These are phyloP conservation scores for Epinephelus malabaricus DNA, from an alignment of 2,797 vertebrate genomes.

Conservation along the genomic window DNA sequence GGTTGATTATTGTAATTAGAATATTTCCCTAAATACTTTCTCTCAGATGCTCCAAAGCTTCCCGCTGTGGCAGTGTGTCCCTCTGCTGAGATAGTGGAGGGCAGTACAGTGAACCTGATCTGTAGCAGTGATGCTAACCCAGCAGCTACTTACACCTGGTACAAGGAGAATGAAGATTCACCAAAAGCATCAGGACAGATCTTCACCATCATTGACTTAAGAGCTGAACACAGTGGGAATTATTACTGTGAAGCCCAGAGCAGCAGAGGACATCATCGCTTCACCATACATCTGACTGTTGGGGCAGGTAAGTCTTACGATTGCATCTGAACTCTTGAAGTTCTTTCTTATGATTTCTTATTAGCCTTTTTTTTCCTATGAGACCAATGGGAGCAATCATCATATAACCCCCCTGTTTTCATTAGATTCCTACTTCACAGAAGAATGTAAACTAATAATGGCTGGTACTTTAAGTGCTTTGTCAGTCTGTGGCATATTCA, in stretches of 20 bases:
- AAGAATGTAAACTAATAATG: background rate
- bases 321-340: background rate
- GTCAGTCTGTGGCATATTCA: background rate
- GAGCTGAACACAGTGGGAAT: slow-evolving; percentile 16
- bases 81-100: slow-evolving; percentile 19
- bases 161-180: too few relatives aligned
- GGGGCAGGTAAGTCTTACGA: background rate
- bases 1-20: too few relatives aligned
- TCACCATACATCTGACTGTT: background rate
- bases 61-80: slow-evolving; percentile 20
- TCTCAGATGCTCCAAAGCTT: slow-evolving; percentile 17
- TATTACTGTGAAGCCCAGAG: slow-evolving; percentile 58
- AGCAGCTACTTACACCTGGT: too few relatives aligned
- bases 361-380: too few relatives aligned
- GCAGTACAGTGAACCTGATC: slow-evolving; percentile 44
- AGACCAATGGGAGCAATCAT: too few relatives aligned
- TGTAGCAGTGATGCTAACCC: slow-evolving; percentile 30
- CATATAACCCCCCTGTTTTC: background rate
- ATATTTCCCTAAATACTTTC: background rate
- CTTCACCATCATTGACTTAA: too few relatives aligned
- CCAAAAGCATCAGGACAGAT: too few relatives aligned
- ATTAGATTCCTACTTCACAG: background rate
- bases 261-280: slow-evolving; percentile 8
- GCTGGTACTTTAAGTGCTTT: background rate
- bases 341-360: background rate